A percentile compares a stretch with the other conserved stretches of the same genome.
phyloP scores from a whole-genome alignment of 2,888 invertebrate genomes.

The Holacanthella duospinosa region DNA sequence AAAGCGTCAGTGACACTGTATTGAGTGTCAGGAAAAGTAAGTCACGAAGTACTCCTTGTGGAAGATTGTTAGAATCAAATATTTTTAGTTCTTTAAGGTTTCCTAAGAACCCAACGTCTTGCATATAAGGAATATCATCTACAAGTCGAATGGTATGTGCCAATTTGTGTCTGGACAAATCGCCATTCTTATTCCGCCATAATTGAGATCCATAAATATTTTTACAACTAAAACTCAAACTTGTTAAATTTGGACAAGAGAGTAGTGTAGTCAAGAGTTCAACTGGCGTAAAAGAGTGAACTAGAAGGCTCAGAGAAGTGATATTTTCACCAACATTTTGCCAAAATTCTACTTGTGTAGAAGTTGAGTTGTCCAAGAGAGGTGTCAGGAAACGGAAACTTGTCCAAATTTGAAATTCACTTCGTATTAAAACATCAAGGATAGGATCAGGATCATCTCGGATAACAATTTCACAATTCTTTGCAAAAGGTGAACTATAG shows the following conservation, averaged over 20 bases:
- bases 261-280: background rate
- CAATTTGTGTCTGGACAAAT: background rate
- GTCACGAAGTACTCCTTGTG: slow-evolving; percentile 3
- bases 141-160: background rate
- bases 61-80: background rate
- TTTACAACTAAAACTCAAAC: background rate
- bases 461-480: background rate
- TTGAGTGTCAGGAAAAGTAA: background rate
- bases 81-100: background rate
- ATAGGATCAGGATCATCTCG: background rate
- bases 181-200: background rate
- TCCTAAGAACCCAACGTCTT: background rate
- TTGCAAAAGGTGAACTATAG: background rate
- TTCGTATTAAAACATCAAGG: background rate
- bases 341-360: background rate
- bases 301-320: background rate
- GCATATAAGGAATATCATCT: background rate
- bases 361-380: background rate
- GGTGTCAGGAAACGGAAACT: background rate
- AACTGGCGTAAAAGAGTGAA: background rate
- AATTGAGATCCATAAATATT: background rate
- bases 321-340: background rate
- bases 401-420: background rate
- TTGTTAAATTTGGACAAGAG: background rate
- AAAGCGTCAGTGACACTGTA: background rate